phyloP scores from a whole-genome alignment of 1,140 invertebrate genomes.

The Maniola jurtina region DNA sequence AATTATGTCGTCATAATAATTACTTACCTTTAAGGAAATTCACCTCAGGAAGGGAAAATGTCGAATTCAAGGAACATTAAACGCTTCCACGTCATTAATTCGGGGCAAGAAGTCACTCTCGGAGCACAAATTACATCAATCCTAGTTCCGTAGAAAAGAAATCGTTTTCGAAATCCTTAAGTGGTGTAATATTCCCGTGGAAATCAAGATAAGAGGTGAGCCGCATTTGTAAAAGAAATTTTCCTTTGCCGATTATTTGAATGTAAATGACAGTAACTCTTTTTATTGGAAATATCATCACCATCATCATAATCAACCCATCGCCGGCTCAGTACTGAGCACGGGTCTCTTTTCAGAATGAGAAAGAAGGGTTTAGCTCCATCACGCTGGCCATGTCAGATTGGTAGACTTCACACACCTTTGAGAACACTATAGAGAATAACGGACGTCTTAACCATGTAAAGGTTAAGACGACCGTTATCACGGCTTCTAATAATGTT shows the following conservation, averaged over 20 bases:
- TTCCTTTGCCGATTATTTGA: background rate
- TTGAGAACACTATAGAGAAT: too few relatives aligned
- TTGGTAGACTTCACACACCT: too few relatives aligned
- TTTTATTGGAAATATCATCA: background rate
- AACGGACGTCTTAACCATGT: too few relatives aligned
- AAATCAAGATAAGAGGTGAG: conserved; percentile 6
- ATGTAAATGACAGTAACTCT: background rate
- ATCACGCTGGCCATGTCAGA: too few relatives aligned
- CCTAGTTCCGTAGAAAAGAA: conserved; percentile 23
- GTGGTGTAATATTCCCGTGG: conserved; percentile 15
- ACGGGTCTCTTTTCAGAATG: too few relatives aligned
- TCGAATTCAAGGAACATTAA: conserved; percentile 15
- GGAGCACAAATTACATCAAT: conserved; percentile 24
- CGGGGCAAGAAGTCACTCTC: conserved; percentile 20
- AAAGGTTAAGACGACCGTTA: too few relatives aligned
- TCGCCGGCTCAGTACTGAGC: too few relatives aligned
- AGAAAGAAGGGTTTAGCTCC: too few relatives aligned
- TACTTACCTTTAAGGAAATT: background rate
- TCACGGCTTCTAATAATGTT: too few relatives aligned
- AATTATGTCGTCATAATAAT: background rate
- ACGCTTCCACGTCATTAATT: conserved; percentile 27
- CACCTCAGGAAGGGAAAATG: conserved; percentile 6
- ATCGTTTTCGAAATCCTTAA: conserved; percentile 20
- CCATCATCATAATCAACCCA: too few relatives aligned
- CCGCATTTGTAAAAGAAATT: conserved; percentile 16